Conservation (phyloP, 2,113 vertebrate species). For the Eublepharis macularius region DNA sequence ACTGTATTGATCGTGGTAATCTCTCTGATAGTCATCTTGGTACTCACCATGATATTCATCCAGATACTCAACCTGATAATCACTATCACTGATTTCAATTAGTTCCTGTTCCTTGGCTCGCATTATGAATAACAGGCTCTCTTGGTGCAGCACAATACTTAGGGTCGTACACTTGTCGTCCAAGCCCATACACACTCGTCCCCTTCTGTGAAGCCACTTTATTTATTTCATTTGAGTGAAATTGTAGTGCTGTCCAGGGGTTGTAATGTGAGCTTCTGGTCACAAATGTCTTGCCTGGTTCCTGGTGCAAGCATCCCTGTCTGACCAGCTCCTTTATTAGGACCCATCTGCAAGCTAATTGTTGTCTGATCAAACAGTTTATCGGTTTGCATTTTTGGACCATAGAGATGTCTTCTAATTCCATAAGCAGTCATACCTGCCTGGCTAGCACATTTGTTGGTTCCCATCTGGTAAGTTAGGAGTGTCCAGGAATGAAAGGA, state of each 20-base stretch:
- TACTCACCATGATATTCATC: conserved; percentile 90
- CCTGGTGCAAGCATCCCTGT: conserved; percentile 96
- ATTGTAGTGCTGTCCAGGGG: conserved; percentile 94
- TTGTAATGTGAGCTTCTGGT: conserved; percentile 90
- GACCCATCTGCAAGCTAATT: conserved; percentile 97
- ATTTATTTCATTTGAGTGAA: conserved; percentile 99
- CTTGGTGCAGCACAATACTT: conserved; percentile 93
- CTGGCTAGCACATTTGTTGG: no score
- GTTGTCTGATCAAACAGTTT: conserved; percentile 97
- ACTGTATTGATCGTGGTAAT: conserved; percentile 88
- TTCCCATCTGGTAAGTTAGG: conserved; percentile 95
- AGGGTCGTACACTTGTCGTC: conserved; percentile 94
- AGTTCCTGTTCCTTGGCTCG: conserved; percentile 95
- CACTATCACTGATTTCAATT: conserved; percentile 95
- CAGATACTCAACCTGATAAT: conserved; percentile 94
- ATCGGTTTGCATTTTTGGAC: conserved; percentile 94
- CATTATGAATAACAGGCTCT: conserved; percentile 89
- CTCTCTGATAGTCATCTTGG: conserved; percentile 83
- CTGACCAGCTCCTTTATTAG: conserved; percentile 89
- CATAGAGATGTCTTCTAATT: conserved; percentile 93
- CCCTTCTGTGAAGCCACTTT: conserved; percentile 96
- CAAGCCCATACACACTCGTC: conserved; percentile 96
- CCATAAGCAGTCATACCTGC: no score
- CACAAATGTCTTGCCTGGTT: conserved; percentile 94
- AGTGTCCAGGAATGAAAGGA: conserved; percentile 95